Evolutionary conservation across 2,797 vertebrate genomes (phyloP), one percentile per base, ranked within the genome.

Genomic region (Pangasius macronema): DNA sequence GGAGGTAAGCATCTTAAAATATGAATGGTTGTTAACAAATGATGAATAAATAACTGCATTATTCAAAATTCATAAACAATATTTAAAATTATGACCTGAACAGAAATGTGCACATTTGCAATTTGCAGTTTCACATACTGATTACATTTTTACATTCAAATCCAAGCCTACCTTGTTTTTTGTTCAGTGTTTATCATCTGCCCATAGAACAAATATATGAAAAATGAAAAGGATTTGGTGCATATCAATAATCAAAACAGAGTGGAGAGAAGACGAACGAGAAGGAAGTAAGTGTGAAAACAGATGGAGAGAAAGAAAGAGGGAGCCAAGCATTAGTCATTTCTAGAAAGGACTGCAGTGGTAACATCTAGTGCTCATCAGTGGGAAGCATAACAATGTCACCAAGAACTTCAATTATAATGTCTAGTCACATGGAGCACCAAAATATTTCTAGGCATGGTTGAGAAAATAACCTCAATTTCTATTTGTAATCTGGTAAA

Each of bases 1-100:
- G 89, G 94, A 96, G 95, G 95, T 96, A 95, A 93, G 33, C 11
- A 0, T 61, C 22, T 42, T n/a, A 24, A 24, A 24, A 24, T 77
- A 55, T 33, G 2, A 55, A 77, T 10, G 75, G 8, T 55, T 53
- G 16, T 33, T 53, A 53, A 49, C 46, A 76, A 55, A 36, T 24
- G 36, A 18, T 11, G 30, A 57, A 57, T 1, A 36, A 59, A 53
- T 16, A 10, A n/a, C 46, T 49, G 24, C 46, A 3, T 46, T 72
- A 42, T 72, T 72, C 20, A 24, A 16, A 42, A 76, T 76, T 77
- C 46, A 1, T 39, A 20, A 75, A 75, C 72, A 27, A 7, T 75
- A n/a, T 75, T 49, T 75, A 13, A 73, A 42, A 46, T 39, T 73
- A 46, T 24, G 70, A 39, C 68, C 36, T 22, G 36, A 27, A 24